phyloP scores from a whole-genome alignment of 23 tunicate genomes.

The Styela plicata region DNA sequence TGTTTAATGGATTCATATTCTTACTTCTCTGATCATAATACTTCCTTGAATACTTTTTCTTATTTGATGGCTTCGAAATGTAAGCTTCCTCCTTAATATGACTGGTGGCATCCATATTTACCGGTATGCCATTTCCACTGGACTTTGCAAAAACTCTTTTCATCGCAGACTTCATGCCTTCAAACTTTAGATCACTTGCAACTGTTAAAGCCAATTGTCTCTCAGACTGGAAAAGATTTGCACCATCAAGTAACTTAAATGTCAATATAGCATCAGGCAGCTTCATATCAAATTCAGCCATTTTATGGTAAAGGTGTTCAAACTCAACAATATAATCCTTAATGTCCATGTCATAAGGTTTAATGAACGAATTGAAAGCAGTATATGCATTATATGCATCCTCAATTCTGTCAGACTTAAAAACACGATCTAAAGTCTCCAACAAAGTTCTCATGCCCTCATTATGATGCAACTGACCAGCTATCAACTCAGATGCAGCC shows the following conservation, averaged over 20 bases:
- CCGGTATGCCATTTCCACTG: neutral
- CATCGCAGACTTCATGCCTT: no score
- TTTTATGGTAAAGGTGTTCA: constrained; percentile 17
- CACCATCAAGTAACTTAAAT: constrained; percentile 6
- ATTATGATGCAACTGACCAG: constrained; percentile 20
- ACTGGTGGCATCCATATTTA: no score
- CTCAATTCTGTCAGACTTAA: constrained; percentile 27
- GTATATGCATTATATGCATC: constrained; percentile 33
- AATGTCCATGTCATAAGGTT: constrained; percentile 17
- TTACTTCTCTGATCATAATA: neutral
- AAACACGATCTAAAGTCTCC: constrained; percentile 2
- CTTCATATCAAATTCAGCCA: constrained; percentile 13
- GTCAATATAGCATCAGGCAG: constrained; percentile 34
- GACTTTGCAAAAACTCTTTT: neutral
- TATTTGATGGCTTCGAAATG: neutral
- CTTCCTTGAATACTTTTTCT: neutral
- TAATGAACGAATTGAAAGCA: constrained; percentile 12
- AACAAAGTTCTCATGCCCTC: constrained; percentile 28
- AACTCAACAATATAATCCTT: constrained; percentile 28
- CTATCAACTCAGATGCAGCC: constrained; percentile 28
- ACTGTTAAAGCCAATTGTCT: neutral
- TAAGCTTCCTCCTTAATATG: neutral
- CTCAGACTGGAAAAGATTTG: neutral
- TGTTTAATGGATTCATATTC: neutral
- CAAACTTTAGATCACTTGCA: no score